A percentile compares a stretch with the other conserved stretches of the same genome.
Conservation (phyloP, 1,140 invertebrate species). For the Drosophila insularis region DNA sequence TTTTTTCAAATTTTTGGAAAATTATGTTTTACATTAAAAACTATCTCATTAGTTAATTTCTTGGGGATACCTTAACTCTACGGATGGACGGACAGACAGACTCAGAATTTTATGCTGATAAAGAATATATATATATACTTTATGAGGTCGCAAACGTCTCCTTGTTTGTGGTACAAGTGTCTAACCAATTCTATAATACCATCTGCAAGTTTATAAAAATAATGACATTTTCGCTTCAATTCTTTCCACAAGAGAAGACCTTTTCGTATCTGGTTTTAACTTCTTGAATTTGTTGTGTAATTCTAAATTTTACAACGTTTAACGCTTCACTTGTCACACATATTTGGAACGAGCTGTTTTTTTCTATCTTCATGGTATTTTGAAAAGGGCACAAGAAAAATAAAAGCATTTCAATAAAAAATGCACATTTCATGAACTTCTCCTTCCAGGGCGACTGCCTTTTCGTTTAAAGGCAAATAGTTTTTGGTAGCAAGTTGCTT, state of each 20-base stretch:
- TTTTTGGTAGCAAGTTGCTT: constrained; percentile 54
- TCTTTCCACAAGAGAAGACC: not conserved
- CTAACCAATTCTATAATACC: too few relatives aligned
- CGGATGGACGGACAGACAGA: too few relatives aligned
- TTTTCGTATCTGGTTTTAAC: not conserved
- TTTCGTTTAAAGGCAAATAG: constrained; percentile 40
- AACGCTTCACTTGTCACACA: constrained; percentile 16
- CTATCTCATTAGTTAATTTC: too few relatives aligned
- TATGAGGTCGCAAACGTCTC: too few relatives aligned
- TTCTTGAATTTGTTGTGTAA: constrained; percentile 4
- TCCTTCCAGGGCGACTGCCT: not conserved
- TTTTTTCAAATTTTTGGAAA: too few relatives aligned
- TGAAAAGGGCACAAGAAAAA: constrained; percentile 10
- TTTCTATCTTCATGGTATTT: not conserved
- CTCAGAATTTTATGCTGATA: too few relatives aligned
- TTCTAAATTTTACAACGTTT: constrained; percentile 5
- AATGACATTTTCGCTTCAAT: not conserved
- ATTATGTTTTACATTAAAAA: too few relatives aligned
- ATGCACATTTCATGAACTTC: constrained; percentile 60
- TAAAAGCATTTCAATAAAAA: constrained; percentile 47
- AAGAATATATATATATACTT: too few relatives aligned
- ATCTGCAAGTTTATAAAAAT: too few relatives aligned
- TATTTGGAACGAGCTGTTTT: not conserved
- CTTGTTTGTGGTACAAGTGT: too few relatives aligned
- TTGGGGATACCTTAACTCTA: too few relatives aligned